Evolutionary conservation across 1,140 invertebrate genomes (phyloP), one percentile per base, ranked within the genome.

Genomic region (Reticulitermes speratus): DNA sequence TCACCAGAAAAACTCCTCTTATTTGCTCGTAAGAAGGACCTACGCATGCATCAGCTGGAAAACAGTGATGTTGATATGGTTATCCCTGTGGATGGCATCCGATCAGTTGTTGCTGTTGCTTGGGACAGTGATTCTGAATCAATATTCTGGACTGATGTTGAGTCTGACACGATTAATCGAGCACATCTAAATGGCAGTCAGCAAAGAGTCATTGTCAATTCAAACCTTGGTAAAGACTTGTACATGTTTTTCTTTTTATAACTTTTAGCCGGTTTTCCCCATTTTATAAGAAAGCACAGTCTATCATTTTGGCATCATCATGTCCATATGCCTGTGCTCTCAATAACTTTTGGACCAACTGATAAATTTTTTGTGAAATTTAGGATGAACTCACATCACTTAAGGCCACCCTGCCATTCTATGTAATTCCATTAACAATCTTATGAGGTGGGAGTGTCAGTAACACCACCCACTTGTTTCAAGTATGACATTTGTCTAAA

Each of bases 101-200:
- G 96, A 89, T 96, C 96, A 86, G 96, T 96, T 0, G 95, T 97
- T 3, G 96, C 96, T 5, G 90, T 98, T 16, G 95, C 96, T 85
- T 98, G 96, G 96, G 96, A 97, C 90, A 94, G 94, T 21, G 93
- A 94, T 82, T 94, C 92, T 9, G 96, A 97, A 89, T 94, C 94
- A 30, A 96, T 98, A 89, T 98, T 95, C 89, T 98, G 97, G 97
- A 96, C 96, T 0, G 97, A 98, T 89, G 94, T 97, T 1, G 96
- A 96, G 87, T 94, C 95, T 32, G 94, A 96, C 88, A 94, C 95
- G 2, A 97, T 98, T 23, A 96, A 95, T 88, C 93, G 94, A 83
- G 95, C 96, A 5, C 94, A 92, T 87, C 91, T 96, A 48, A 96
- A 97, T 90, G 96, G 96, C 25, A 95, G 94, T 85, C 91, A 94